Percentiles rank a stretch among this genome's conserved stretches.
phyloP scores from a whole-genome alignment of 2,888 invertebrate genomes.

The Catocala nupta region DNA sequence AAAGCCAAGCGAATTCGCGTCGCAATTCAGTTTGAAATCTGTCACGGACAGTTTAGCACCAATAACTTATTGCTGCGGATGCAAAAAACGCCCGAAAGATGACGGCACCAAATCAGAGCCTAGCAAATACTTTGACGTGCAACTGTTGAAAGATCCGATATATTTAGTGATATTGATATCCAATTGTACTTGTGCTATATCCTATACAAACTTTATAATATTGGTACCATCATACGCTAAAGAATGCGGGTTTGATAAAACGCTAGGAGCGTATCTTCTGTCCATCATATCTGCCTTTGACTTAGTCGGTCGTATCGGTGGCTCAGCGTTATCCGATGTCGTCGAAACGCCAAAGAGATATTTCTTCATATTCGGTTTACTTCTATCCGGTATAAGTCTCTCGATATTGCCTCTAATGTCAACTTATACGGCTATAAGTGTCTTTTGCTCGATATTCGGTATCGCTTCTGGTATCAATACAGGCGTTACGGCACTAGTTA shows the following conservation, averaged over 20 bases:
- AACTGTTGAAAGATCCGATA: slow-evolving; percentile 92
- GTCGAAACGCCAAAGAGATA: slow-evolving; percentile 92
- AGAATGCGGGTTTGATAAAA: slow-evolving; percentile 90
- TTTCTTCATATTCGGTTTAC: slow-evolving; percentile 93
- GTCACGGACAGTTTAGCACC: slow-evolving; percentile 87
- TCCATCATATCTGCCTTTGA: slow-evolving; percentile 94
- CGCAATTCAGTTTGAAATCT: slow-evolving; percentile 92
- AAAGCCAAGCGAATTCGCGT: slow-evolving; percentile 92
- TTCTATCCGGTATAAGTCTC: slow-evolving; percentile 92
- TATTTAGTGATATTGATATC: slow-evolving; percentile 94
- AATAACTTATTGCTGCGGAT: slow-evolving; percentile 76
- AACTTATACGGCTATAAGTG: slow-evolving; percentile 89
- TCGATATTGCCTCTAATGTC: slow-evolving; percentile 90
- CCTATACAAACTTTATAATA: slow-evolving; percentile 95
- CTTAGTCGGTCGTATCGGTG: slow-evolving; percentile 94
- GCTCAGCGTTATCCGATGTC: slow-evolving; percentile 93
- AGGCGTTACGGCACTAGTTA: slow-evolving; percentile 94
- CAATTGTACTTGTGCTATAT: slow-evolving; percentile 94
- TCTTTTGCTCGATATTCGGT: slow-evolving; percentile 92
- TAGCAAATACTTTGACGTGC: slow-evolving; percentile 91
- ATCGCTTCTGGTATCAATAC: slow-evolving; percentile 94
- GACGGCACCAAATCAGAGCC: slow-evolving; percentile 74
- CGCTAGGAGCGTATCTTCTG: slow-evolving; percentile 90
- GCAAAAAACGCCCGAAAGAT: slow-evolving; percentile 70
- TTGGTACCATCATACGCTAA: slow-evolving; percentile 92